Evolutionary conservation across 2,113 vertebrate genomes (phyloP).

Genomic region (Hystrix cristata): DNA sequence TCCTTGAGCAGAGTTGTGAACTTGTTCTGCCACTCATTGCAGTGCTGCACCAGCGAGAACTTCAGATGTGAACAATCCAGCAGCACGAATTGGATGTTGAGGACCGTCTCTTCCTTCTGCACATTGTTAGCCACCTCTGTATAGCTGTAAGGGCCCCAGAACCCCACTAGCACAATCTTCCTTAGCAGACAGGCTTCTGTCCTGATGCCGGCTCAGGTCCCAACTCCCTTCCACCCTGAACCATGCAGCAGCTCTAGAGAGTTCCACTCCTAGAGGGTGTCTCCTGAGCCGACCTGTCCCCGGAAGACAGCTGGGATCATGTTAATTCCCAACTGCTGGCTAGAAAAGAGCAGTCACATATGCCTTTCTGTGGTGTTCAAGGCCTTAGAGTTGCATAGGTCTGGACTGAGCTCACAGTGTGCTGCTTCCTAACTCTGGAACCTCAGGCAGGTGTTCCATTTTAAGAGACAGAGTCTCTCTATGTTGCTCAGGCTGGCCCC

Average conservation of each 20-base stretch:
- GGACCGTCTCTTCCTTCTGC: slow-evolving; percentile 91
- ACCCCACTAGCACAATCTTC: rapidly evolving
- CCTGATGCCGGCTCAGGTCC: background rate
- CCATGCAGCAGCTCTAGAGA: background rate
- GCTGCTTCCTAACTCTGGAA: background rate
- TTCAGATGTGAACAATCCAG: slow-evolving; percentile 91
- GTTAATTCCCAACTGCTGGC: background rate
- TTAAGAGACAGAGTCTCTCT: background rate
- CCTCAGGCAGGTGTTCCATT: background rate
- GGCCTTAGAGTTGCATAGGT: background rate
- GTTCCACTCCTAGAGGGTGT: background rate
- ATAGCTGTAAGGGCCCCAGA: slow-evolving; percentile 85
- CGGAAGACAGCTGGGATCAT: rapidly evolving
- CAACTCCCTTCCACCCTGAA: background rate
- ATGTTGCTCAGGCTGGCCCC: background rate
- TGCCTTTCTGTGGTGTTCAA: background rate
- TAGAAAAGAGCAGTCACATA: background rate
- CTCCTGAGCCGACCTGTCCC: background rate
- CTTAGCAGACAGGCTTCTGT: background rate
- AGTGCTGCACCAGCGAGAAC: slow-evolving; percentile 89
- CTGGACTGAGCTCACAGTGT: background rate
- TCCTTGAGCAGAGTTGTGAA: slow-evolving; percentile 90
- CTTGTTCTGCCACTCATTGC: slow-evolving; percentile 91
- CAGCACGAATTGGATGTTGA: slow-evolving; percentile 90
- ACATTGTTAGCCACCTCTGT: slow-evolving; percentile 91